Percentiles rank a stretch among this genome's conserved stretches.
These are phyloP conservation scores for Leptestheria dahalacensis DNA, from an alignment of 1,140 invertebrate species.

Conservation along the genomic window DNA sequence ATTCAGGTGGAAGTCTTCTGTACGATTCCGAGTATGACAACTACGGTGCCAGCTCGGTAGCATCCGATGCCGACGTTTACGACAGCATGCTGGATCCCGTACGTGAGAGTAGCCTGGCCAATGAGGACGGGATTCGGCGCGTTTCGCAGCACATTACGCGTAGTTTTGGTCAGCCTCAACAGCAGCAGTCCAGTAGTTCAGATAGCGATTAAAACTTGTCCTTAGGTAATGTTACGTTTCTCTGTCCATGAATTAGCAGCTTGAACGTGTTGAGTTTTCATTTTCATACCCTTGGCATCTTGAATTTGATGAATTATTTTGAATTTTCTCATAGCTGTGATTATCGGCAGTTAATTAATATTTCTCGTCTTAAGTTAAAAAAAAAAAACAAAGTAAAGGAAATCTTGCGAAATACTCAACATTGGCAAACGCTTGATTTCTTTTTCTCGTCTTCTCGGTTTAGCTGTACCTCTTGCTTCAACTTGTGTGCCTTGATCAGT, in stretches of 20 bases:
- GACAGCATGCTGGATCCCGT: slow-evolving; percentile 24
- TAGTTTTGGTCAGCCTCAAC: slow-evolving; percentile 49
- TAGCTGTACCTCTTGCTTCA: neutral
- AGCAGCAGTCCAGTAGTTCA: slow-evolving; percentile 17
- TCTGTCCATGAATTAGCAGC: too few species aligned
- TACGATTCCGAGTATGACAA: slow-evolving; percentile 73
- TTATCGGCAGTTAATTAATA: neutral
- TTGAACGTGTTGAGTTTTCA: too few species aligned
- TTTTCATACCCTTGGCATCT: too few species aligned
- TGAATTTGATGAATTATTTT: neutral
- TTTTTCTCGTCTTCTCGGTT: neutral
- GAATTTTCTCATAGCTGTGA: neutral
- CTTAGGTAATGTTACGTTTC: too few species aligned
- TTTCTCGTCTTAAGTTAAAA: too few species aligned
- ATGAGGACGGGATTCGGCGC: slow-evolving; percentile 42
- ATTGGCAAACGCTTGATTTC: too few species aligned
- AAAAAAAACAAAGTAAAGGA: too few species aligned
- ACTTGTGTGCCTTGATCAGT: neutral
- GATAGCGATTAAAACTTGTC: slow-evolving; percentile 19
- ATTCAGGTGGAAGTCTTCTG: slow-evolving; percentile 32
- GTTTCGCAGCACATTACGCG: slow-evolving; percentile 56
- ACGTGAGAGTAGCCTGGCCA: slow-evolving; percentile 51
- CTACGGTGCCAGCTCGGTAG: slow-evolving; percentile 21
- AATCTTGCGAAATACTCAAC: too few species aligned
- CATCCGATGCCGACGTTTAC: slow-evolving; percentile 37